Evolutionary conservation across 2,888 invertebrate genomes (phyloP).

Genomic region (Scaptomyza parva): DNA sequence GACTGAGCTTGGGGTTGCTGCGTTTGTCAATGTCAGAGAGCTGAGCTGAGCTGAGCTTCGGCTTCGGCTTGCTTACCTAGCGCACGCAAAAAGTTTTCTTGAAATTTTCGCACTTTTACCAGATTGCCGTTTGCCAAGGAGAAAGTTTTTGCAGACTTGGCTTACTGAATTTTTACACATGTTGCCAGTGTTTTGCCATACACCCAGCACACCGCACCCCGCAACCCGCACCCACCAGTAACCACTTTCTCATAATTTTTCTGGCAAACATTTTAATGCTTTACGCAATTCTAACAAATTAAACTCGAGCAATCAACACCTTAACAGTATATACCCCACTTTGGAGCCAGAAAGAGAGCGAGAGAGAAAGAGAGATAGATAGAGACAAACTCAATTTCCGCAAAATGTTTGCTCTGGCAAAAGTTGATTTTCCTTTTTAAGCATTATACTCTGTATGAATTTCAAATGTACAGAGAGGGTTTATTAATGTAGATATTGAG

Average conservation of each 20-base stretch:
- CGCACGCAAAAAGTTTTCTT: slow-evolving; percentile 67
- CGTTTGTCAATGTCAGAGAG: slow-evolving; percentile 70
- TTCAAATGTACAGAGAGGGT: background rate
- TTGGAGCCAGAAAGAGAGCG: slow-evolving; percentile 11
- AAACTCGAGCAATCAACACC: slow-evolving; percentile 80
- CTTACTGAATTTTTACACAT: slow-evolving; percentile 74
- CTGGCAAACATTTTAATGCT: slow-evolving; percentile 77
- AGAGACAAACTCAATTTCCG: slow-evolving; percentile 76
- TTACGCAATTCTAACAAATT: slow-evolving; percentile 78
- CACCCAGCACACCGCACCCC: too few species aligned
- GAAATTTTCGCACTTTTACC: slow-evolving; percentile 76
- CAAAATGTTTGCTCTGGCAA: slow-evolving; percentile 61
- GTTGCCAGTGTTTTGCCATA: slow-evolving; percentile 22
- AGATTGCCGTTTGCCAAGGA: slow-evolving; percentile 63
- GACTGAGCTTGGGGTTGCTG: background rate
- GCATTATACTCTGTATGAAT: slow-evolving; percentile 27
- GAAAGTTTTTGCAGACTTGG: slow-evolving; percentile 62
- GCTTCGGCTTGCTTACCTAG: slow-evolving; percentile 22
- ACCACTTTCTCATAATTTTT: slow-evolving; percentile 60
- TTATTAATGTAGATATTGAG: background rate
- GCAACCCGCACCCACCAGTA: background rate
- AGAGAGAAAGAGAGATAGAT: slow-evolving; percentile 7
- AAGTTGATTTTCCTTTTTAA: slow-evolving; percentile 26
- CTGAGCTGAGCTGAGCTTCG: background rate
- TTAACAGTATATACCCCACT: slow-evolving; percentile 31